phyloP scores from a whole-genome alignment of 2,113 vertebrate species.

The Chamaea fasciata region DNA sequence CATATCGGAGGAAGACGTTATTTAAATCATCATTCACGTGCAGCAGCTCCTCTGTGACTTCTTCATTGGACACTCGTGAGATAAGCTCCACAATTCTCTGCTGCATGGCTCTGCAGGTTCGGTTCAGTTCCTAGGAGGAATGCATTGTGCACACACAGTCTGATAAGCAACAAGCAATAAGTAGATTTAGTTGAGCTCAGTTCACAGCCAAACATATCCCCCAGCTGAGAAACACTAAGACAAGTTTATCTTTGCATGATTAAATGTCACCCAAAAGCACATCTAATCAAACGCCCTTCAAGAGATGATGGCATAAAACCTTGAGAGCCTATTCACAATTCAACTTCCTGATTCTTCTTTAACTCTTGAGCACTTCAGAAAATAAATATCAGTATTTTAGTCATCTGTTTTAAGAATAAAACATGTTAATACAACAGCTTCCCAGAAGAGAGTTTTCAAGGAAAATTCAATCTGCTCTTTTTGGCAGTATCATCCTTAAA shows the following conservation, averaged over 20 bases:
- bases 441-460: background rate
- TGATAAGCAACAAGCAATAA: conserved; percentile 28
- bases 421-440: conserved; percentile 13
- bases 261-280: conserved; percentile 57
- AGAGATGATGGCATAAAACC: conserved; percentile 23
- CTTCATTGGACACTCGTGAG: conserved; percentile 91
- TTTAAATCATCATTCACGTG: conserved; percentile 97
- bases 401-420: conserved; percentile 19
- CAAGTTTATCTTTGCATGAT: conserved; percentile 57
- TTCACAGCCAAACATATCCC: conserved; percentile 47
- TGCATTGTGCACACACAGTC: background rate
- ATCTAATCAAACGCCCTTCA: conserved; percentile 61
- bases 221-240: conserved; percentile 36
- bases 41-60: conserved; percentile 93
- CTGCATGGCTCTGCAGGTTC: conserved; percentile 96
- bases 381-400: conserved; percentile 45
- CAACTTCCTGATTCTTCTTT: conserved; percentile 28
- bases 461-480: conserved; percentile 14
- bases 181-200: conserved; percentile 7
- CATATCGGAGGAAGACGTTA: conserved; percentile 93
- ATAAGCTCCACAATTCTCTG: conserved; percentile 94
- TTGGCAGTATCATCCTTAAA: background rate
- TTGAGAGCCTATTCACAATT: conserved; percentile 53
- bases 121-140: conserved; percentile 87
- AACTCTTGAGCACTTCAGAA: conserved; percentile 28